Evolutionary conservation across 2,888 invertebrate genomes (phyloP), one percentile per base, ranked within the genome.

Genomic region (Drosophila lacicola): DNA sequence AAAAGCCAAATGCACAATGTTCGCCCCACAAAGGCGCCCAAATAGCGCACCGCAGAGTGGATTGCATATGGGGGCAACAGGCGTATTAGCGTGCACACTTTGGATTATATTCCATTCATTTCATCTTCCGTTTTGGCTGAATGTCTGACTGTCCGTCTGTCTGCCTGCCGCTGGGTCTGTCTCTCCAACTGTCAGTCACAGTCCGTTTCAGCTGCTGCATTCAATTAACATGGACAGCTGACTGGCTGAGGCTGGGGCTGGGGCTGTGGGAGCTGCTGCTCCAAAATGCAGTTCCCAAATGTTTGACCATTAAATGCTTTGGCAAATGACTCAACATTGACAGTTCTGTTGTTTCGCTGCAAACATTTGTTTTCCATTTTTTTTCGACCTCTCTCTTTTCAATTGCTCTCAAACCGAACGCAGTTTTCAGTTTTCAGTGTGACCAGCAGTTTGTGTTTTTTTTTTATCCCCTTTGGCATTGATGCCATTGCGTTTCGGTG

Each of bases 271-370:
- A 2, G 47, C 49, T 33, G 56, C 37, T 39, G 55, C 36, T 37
- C 29, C 17, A 46, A 2, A n/a, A 6, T 39, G 45, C 51, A 36
- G 25, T 13, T 54, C 13, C 50, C 29, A 17, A 71, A 60, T 82
- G 67, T 86, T 79, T 70, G 78, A 78, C 87, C 84, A 86, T 83
- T 86, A 84, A 86, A 80, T 62, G 83, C 76, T 80, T 68, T 81
- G 79, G 51, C 70, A 67, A 77, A 78, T 79, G 76, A 68, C 69
- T 70, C 67, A 73, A 65, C 64, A 79, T 76, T 78, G 79, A 78
- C 78, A 78, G 79, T 75, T 58, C 51, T 55, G 49, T 39, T 57
- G 56, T 50, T 50, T 13, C 19, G 17, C 46, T 36, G 66, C 66
- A 62, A 71, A 63, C 66, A 60, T 74, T 75, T 74, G 46, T 64